phyloP scores from a whole-genome alignment of 2,888 invertebrate genomes.

The Entomobrya multifasciata region DNA sequence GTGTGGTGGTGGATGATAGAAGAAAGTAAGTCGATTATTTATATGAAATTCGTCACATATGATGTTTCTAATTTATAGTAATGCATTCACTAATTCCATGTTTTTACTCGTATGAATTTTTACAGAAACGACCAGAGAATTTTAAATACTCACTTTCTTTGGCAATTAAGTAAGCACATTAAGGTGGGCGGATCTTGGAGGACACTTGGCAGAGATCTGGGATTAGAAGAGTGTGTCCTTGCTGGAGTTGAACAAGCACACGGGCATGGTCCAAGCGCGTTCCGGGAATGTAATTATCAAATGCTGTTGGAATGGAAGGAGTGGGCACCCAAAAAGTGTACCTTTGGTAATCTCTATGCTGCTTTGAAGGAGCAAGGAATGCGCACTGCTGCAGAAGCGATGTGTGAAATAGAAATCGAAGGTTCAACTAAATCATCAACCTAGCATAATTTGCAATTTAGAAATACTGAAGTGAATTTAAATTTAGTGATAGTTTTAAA shows the following conservation, averaged over 20 bases:
- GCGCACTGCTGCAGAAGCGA: slow-evolving; percentile 76
- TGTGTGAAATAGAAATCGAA: slow-evolving; percentile 7
- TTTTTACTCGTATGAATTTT: neutral
- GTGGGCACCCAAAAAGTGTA: slow-evolving; percentile 78
- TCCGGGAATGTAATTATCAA: slow-evolving; percentile 80
- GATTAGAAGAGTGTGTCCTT: slow-evolving; percentile 69
- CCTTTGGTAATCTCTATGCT: slow-evolving; percentile 79
- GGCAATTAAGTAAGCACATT: slow-evolving; percentile 79
- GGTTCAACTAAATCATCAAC: neutral
- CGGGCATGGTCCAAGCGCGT: slow-evolving; percentile 14
- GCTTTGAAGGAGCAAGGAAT: slow-evolving; percentile 79
- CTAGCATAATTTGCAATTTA: no score
- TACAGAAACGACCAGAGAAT: slow-evolving; percentile 74
- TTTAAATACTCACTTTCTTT: slow-evolving; percentile 78
- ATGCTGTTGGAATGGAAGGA: slow-evolving; percentile 80
- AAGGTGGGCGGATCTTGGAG: slow-evolving; percentile 77
- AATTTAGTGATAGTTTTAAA: no score
- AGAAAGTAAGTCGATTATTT: no score
- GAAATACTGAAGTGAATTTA: no score
- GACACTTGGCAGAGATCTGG: slow-evolving; percentile 78
- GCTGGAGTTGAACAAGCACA: slow-evolving; percentile 78
- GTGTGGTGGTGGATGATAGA: neutral
- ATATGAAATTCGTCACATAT: no score
- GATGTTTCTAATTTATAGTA: no score
- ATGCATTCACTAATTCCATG: no score